phyloP scores from a whole-genome alignment of 2,797 vertebrate genomes.

The Myotis planiceps region DNA sequence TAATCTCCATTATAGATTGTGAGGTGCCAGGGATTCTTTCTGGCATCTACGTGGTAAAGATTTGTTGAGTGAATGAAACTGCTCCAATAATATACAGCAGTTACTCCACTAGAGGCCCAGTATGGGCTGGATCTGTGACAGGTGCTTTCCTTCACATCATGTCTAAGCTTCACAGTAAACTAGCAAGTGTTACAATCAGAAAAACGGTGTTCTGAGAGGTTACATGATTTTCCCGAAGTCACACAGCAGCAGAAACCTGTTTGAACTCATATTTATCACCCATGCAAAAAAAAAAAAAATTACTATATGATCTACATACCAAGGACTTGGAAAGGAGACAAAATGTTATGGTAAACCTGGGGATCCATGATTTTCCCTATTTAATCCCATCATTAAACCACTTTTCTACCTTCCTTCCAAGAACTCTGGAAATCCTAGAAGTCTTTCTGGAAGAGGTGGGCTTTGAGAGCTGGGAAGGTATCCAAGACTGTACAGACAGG shows the following conservation, averaged over 20 bases:
- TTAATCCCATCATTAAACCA: neutral
- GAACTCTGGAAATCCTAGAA: slow-evolving; percentile 22
- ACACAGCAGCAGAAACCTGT: neutral
- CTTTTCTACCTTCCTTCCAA: neutral
- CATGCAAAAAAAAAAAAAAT: neutral
- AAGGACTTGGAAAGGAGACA: neutral
- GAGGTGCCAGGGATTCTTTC: neutral
- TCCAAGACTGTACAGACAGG: neutral
- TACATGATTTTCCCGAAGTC: neutral
- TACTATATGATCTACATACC: neutral
- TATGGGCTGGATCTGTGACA: neutral
- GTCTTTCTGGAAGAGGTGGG: neutral
- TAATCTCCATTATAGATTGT: neutral
- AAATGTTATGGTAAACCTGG: neutral
- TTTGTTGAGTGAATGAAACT: neutral
- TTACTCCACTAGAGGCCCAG: neutral
- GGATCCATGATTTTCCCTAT: neutral
- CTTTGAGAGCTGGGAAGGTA: neutral
- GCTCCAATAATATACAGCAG: neutral
- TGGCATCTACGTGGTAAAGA: neutral
- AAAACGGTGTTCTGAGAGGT: neutral
- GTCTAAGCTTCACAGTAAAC: neutral
- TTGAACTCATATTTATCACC: neutral
- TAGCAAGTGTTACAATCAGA: neutral
- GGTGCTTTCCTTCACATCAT: neutral